Evolutionary conservation across 2,797 vertebrate genomes (phyloP).

Genomic region (Eulemur coronatus): DNA sequence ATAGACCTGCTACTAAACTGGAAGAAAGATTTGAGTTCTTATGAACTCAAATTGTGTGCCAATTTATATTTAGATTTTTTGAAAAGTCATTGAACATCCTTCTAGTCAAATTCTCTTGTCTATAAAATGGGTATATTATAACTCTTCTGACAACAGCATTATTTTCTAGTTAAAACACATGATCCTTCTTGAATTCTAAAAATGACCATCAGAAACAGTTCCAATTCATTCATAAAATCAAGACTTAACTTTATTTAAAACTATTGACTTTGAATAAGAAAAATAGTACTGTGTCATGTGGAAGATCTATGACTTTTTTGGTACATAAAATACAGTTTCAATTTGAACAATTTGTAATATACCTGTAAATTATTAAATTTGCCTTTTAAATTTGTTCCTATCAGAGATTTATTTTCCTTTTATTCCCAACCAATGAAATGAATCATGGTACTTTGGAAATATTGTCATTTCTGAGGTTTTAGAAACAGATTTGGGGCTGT

Average conservation of each 20-base stretch:
- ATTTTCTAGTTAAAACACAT: background rate
- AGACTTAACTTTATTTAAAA: background rate
- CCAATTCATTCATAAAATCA: constrained; percentile 23
- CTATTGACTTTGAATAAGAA: background rate
- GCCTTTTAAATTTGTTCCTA: constrained; percentile 8
- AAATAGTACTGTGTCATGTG: background rate
- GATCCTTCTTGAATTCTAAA: background rate
- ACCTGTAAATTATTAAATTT: constrained; percentile 18
- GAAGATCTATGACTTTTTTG: background rate
- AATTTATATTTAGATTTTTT: background rate
- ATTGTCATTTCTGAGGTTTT: background rate
- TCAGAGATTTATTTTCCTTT: constrained; percentile 38
- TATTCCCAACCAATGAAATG: background rate
- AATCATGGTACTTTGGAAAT: background rate
- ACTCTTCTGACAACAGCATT: background rate
- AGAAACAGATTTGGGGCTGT: background rate
- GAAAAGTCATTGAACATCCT: background rate
- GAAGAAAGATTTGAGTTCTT: background rate
- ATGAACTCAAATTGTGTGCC: background rate
- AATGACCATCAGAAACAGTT: background rate
- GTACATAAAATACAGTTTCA: constrained; percentile 17
- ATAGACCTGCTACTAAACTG: background rate
- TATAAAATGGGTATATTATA: background rate
- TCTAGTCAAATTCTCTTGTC: background rate
- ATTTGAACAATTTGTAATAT: constrained; percentile 43